These are phyloP conservation scores for Aricia agestis DNA, from an alignment of 1,140 invertebrate genomes.

Conservation along the genomic window DNA sequence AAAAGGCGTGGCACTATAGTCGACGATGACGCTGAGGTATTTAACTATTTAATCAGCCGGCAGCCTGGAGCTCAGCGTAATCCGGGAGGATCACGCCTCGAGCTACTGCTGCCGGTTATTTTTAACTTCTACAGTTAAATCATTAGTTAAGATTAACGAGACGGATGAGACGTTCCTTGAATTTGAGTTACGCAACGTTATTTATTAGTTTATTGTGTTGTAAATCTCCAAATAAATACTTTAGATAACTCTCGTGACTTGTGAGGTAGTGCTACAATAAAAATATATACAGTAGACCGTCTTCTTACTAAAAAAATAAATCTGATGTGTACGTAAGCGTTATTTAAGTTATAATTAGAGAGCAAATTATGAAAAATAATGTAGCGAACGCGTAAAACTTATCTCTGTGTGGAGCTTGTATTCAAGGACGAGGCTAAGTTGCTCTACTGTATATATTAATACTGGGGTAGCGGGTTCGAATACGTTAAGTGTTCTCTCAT, in stretches of 20 bases:
- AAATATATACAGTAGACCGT: too few relatives aligned
- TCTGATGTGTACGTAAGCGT: too few relatives aligned
- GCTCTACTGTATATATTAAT: too few relatives aligned
- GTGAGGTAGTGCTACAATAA: neutral
- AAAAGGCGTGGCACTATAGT: too few relatives aligned
- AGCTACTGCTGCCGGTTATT: conserved; percentile 16
- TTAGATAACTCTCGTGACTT: neutral
- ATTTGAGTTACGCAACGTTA: neutral
- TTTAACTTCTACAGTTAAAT: conserved; percentile 25
- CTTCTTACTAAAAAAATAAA: too few relatives aligned
- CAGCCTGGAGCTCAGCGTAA: neutral
- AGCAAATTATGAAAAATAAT: too few relatives aligned
- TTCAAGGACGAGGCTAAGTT: too few relatives aligned
- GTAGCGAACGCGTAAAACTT: too few relatives aligned
- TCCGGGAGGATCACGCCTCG: neutral
- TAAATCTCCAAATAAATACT: neutral
- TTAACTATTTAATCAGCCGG: neutral
- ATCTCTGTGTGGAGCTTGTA: too few relatives aligned
- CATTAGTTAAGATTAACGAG: conserved; percentile 25
- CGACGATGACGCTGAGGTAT: neutral
- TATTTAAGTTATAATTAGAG: too few relatives aligned
- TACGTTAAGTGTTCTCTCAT: neutral
- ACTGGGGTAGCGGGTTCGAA: neutral
- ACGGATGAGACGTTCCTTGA: conserved; percentile 10
- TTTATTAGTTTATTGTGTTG: conserved; percentile 5